Evolutionary conservation across 2,797 vertebrate genomes (phyloP).

Genomic region (Hozukius guyotensis): DNA sequence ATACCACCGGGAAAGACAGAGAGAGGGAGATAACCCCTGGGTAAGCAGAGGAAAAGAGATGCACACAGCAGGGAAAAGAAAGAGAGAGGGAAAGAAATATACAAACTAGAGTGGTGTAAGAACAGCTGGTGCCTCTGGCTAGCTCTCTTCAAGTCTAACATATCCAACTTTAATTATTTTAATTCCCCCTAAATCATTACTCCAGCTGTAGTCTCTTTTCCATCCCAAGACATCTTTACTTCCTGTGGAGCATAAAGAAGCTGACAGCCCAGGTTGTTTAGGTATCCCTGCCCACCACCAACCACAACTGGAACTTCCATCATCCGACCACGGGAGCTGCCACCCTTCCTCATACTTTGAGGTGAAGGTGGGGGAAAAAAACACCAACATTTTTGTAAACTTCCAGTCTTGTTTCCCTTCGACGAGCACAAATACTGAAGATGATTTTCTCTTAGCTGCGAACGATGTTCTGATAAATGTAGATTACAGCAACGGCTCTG

Average conservation of each 20-base stretch:
- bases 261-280: not conserved
- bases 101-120: conserved; percentile 13
- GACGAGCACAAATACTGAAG: not conserved
- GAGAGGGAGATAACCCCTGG: conserved; percentile 30
- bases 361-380: not conserved
- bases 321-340: conserved; percentile 1
- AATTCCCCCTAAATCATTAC: conserved; percentile 1
- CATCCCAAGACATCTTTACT: not conserved
- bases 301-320: conserved; percentile 40
- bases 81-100: not conserved
- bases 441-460: not conserved
- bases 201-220: not conserved
- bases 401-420: not conserved
- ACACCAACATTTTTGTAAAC: conserved; percentile 2
- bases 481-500: not conserved
- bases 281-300: conserved; percentile 21
- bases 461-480: conserved; percentile 6
- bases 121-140: conserved; percentile 16
- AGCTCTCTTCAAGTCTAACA: not conserved
- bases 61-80: not conserved
- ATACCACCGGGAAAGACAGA: conserved; percentile 32
- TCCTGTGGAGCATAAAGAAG: conserved; percentile 1
- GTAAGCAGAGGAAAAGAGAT: conserved; percentile 26
- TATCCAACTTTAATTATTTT: not conserved
- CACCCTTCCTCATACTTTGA: conserved; percentile 3